Evolutionary conservation across 2,888 invertebrate genomes (phyloP).

Genomic region (Carabus problematicus): DNA sequence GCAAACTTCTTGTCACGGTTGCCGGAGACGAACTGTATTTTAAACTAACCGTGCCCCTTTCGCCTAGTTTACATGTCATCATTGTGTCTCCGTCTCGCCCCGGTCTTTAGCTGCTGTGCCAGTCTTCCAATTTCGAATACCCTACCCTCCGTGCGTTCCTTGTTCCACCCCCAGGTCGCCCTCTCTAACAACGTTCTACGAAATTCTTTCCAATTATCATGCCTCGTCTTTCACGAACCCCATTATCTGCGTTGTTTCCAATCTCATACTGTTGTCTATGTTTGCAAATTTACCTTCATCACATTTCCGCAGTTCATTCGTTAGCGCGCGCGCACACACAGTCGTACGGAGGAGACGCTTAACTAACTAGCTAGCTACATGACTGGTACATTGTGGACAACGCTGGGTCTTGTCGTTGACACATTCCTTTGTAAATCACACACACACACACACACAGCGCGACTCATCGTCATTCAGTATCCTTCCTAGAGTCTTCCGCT

Average conservation of each 20-base stretch:
- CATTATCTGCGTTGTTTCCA: conserved; percentile 16
- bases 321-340: neutral
- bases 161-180: too few relatives aligned
- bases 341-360: neutral
- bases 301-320: conserved; percentile 23
- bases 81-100: neutral
- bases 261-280: conserved; percentile 22
- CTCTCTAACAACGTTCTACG: too few relatives aligned
- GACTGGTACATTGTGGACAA: conserved; percentile 16
- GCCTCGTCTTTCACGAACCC: conserved; percentile 17
- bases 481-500: neutral
- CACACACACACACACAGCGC: neutral
- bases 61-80: conserved; percentile 27
- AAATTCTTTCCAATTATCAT: conserved; percentile 23
- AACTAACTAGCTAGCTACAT: neutral
- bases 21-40: conserved; percentile 3
- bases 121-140: too few relatives aligned
- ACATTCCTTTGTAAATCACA: neutral
- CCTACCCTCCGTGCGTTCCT: neutral
- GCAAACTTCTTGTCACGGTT: too few relatives aligned
- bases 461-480: neutral
- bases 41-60: conserved; percentile 24
- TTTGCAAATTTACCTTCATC: conserved; percentile 38
- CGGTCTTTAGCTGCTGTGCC: too few relatives aligned
- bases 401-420: conserved; percentile 15